A percentile compares a stretch with the other conserved stretches of the same genome.
phyloP scores from a whole-genome alignment of 2,797 vertebrate species.

The Spheniscus humboldti region DNA sequence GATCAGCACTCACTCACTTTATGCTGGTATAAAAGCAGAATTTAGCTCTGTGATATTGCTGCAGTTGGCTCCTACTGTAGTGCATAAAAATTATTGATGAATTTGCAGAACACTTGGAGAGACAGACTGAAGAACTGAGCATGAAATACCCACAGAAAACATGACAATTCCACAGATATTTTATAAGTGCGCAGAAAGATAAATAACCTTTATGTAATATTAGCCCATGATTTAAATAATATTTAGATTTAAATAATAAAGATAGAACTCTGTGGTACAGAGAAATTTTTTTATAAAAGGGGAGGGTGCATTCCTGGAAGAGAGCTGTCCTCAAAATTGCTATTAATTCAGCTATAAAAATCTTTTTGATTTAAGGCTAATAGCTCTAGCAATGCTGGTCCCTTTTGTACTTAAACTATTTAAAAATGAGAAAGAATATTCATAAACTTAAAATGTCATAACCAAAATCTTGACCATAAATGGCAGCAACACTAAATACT shows the following conservation, averaged over 20 bases:
- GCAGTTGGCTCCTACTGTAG: neutral
- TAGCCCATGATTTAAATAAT: neutral
- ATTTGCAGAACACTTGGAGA: neutral
- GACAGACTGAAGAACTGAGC: neutral
- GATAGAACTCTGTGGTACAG: neutral
- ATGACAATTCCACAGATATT: neutral
- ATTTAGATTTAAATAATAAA: neutral
- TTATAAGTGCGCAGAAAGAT: neutral
- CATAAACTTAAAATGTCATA: neutral
- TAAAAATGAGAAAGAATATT: neutral
- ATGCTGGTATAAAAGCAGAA: neutral
- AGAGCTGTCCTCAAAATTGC: neutral
- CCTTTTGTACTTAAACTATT: neutral
- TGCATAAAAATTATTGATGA: constrained; percentile 2
- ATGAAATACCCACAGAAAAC: neutral
- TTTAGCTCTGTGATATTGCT: neutral
- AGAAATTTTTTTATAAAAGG: neutral
- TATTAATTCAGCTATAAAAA: neutral
- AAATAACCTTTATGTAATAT: neutral
- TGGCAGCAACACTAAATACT: neutral
- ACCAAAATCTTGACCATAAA: neutral
- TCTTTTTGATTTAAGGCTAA: neutral
- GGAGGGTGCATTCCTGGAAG: accelerated
- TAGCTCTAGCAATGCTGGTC: neutral
- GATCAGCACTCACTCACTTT: neutral